These are phyloP conservation scores for Octonoba sinensis DNA, from an alignment of 2,888 invertebrate species.

Conservation along the genomic window DNA sequence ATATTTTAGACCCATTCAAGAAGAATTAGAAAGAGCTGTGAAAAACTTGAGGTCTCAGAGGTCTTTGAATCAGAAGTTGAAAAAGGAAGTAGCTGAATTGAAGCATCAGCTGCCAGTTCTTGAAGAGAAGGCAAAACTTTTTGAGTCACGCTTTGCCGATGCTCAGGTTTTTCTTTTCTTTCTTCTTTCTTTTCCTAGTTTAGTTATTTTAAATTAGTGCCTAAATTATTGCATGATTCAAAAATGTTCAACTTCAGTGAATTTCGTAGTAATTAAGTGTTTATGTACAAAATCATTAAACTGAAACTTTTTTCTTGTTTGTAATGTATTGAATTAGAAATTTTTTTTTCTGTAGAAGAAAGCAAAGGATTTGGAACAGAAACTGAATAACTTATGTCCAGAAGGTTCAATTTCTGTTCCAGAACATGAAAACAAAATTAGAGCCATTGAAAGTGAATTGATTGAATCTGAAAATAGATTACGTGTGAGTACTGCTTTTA, in stretches of 20 bases:
- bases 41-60: conserved; percentile 30
- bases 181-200: background rate
- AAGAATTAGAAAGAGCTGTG: conserved; percentile 19
- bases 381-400: conserved; percentile 13
- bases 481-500: conserved; percentile 12
- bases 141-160: conserved; percentile 27
- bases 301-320: background rate
- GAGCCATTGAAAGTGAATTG: conserved; percentile 21
- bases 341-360: conserved; percentile 17
- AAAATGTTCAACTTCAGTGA: no score
- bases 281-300: no score
- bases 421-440: conserved; percentile 24
- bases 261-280: no score
- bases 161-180: conserved; percentile 32
- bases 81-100: conserved; percentile 24
- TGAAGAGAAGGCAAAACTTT: conserved; percentile 13
- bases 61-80: conserved; percentile 25
- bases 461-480: background rate
- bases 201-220: no score
- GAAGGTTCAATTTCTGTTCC: conserved; percentile 4
- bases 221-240: no score
- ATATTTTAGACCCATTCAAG: background rate
- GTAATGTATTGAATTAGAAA: background rate
- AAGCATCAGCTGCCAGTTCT: background rate
- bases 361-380: conserved; percentile 22